phyloP scores from a whole-genome alignment of 2,113 vertebrate species.

The Ammodytes marinus region DNA sequence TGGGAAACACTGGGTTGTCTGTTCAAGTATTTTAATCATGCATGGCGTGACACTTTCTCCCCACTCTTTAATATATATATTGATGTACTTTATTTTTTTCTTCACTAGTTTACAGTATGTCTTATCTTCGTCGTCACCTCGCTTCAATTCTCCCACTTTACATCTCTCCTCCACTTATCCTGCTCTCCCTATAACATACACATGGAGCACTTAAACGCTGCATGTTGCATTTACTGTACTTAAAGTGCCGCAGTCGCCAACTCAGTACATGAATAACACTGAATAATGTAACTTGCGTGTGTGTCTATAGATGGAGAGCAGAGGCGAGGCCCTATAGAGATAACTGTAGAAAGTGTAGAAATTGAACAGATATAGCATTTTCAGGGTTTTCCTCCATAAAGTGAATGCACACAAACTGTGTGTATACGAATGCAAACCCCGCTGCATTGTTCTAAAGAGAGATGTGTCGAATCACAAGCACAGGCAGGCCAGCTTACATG shows the following conservation, averaged over 20 bases:
- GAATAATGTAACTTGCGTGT: slow-evolving; percentile 52
- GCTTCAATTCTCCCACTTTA: background rate
- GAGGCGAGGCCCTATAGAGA: slow-evolving; percentile 16
- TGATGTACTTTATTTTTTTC: background rate
- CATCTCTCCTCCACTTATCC: background rate
- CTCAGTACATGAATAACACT: slow-evolving; percentile 51
- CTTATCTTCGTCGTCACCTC: background rate
- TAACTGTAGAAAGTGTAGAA: too few species aligned
- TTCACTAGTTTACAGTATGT: background rate
- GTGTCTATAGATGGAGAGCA: slow-evolving; percentile 10
- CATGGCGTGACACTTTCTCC: background rate
- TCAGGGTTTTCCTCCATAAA: background rate
- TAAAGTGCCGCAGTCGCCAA: slow-evolving; percentile 31
- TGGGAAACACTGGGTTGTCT: background rate
- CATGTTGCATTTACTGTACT: slow-evolving; percentile 39
- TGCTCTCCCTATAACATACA: background rate
- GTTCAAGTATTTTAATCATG: background rate
- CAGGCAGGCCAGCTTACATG: slow-evolving; percentile 27
- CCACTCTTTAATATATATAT: background rate
- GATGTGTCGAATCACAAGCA: slow-evolving; percentile 31
- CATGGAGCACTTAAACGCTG: slow-evolving; percentile 41
- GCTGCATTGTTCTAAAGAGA: slow-evolving; percentile 28
- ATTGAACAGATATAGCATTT: slow-evolving; percentile 4
- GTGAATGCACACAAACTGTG: background rate
- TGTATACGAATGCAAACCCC: slow-evolving; percentile 6